Conservation (phyloP, 2,797 vertebrate genomes). For the Lates japonicus region DNA sequence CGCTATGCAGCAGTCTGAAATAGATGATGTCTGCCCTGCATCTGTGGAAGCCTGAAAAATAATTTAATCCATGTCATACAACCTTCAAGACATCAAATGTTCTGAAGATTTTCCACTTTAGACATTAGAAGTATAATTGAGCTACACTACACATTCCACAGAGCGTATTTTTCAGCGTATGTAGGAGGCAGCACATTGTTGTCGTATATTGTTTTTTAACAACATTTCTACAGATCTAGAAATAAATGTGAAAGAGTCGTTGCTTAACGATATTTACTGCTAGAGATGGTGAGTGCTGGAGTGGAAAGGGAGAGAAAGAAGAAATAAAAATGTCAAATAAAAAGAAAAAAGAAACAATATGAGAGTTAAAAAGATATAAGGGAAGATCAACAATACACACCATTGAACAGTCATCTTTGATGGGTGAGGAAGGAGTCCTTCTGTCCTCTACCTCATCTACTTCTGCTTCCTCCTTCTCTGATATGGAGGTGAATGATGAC, state of each 20-base stretch:
- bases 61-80: constrained; percentile 17
- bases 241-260: constrained; percentile 1
- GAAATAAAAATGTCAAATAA: not conserved
- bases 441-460: constrained; percentile 1
- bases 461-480: constrained; percentile 23
- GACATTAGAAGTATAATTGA: not conserved
- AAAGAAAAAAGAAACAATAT: not conserved
- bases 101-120: not conserved
- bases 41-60: constrained; percentile 61
- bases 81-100: not conserved
- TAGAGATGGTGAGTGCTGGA: not conserved
- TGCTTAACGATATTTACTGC: constrained; percentile 18
- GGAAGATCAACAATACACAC: constrained; percentile 27
- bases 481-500: not conserved
- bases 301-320: not conserved
- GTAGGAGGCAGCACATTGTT: not conserved
- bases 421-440: not conserved
- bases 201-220: not conserved
- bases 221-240: constrained; percentile 4
- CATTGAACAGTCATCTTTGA: constrained; percentile 10
- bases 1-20: constrained; percentile 12
- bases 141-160: not conserved
- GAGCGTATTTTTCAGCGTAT: not conserved
- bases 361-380: not conserved
- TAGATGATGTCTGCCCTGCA: constrained; percentile 18